Evolutionary conservation across 2,113 vertebrate genomes (phyloP).

Genomic region (Megaleporinus macrocephalus): DNA sequence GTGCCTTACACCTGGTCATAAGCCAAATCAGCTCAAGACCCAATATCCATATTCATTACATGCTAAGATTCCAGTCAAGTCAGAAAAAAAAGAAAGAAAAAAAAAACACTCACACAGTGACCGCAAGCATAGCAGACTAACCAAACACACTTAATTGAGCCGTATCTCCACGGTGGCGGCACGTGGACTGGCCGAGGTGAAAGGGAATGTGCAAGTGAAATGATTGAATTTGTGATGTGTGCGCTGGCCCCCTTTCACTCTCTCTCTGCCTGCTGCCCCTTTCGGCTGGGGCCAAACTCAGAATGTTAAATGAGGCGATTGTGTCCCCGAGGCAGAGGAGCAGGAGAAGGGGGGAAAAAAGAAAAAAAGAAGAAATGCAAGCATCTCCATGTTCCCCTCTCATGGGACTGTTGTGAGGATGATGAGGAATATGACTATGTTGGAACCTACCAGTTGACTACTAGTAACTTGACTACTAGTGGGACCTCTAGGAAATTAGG

Average conservation of each 20-base stretch:
- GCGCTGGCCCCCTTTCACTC: slow-evolving; percentile 71
- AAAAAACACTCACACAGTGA: slow-evolving; percentile 56
- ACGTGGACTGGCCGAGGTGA: slow-evolving; percentile 76
- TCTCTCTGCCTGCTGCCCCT: slow-evolving; percentile 76
- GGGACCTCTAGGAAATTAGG: slow-evolving; percentile 25
- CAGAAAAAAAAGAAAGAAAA: slow-evolving; percentile 59
- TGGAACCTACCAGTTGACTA: slow-evolving; percentile 23
- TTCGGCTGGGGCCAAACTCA: slow-evolving; percentile 79
- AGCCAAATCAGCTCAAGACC: slow-evolving; percentile 10
- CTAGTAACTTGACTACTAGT: slow-evolving; percentile 23
- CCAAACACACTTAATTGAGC: slow-evolving; percentile 79
- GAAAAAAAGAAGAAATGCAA: slow-evolving; percentile 11
- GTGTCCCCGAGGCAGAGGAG: slow-evolving; percentile 73
- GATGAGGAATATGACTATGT: slow-evolving; percentile 67
- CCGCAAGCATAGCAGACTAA: slow-evolving; percentile 49
- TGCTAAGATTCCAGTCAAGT: slow-evolving; percentile 64
- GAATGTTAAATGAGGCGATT: slow-evolving; percentile 84
- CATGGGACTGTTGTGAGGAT: slow-evolving; percentile 69
- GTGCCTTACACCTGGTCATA: slow-evolving; percentile 3
- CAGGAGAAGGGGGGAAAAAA: neutral
- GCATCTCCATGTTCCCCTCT: slow-evolving; percentile 68
- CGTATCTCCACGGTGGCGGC: slow-evolving; percentile 71
- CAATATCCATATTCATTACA: slow-evolving; percentile 73
- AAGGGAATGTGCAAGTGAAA: slow-evolving; percentile 75
- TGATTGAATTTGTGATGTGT: slow-evolving; percentile 77